Conservation (phyloP, 2,888 invertebrate species). For the Parnassius mnemosyne region DNA sequence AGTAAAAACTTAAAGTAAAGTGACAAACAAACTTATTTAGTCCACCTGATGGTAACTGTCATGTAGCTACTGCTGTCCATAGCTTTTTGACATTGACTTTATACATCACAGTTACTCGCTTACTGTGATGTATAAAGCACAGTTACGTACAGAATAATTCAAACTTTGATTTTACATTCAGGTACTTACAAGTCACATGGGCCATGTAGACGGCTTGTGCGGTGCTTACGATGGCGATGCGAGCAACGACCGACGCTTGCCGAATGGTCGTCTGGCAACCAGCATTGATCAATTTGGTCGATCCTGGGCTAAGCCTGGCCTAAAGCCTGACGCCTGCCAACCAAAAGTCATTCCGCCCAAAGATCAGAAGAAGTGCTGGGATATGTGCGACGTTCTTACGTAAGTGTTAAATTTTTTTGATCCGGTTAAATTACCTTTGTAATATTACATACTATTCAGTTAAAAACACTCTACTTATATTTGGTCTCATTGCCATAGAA, state of each 20-base stretch:
- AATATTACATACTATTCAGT: too few relatives aligned
- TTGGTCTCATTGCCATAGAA: too few relatives aligned
- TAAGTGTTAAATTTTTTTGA: slow-evolving; percentile 52
- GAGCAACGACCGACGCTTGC: slow-evolving; percentile 85
- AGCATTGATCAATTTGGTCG: slow-evolving; percentile 87
- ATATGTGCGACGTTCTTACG: slow-evolving; percentile 85
- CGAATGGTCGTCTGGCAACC: slow-evolving; percentile 82
- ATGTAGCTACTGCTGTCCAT: too few relatives aligned
- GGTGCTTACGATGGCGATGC: slow-evolving; percentile 86
- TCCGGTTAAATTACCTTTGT: too few relatives aligned
- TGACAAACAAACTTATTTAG: too few relatives aligned
- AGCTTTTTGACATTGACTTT: too few relatives aligned
- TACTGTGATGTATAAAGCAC: too few relatives aligned
- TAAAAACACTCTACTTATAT: too few relatives aligned
- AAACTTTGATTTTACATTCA: slow-evolving; percentile 33
- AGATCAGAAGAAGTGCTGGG: slow-evolving; percentile 83
- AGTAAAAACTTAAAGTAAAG: too few relatives aligned
- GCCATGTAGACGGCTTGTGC: slow-evolving; percentile 88
- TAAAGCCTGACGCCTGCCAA: slow-evolving; percentile 76
- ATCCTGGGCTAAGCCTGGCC: slow-evolving; percentile 84
- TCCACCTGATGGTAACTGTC: too few relatives aligned
- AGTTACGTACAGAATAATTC: too few relatives aligned
- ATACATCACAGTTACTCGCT: too few relatives aligned
- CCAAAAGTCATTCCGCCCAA: slow-evolving; percentile 82
- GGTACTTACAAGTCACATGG: slow-evolving; percentile 80